Conservation (phyloP, 2,888 invertebrate genomes). For the Drosophila fulvimacula region DNA sequence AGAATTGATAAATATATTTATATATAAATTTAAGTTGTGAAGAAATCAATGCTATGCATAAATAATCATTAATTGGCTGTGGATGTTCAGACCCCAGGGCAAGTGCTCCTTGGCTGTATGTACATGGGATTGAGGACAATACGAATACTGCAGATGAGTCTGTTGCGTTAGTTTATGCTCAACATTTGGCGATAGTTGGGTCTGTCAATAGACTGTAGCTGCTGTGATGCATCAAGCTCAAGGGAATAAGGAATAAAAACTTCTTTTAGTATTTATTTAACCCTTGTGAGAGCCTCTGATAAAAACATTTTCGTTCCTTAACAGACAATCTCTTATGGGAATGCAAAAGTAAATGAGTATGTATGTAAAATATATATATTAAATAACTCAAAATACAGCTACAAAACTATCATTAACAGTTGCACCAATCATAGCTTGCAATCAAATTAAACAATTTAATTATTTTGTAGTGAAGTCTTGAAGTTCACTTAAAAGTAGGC, state of each 20-base stretch:
- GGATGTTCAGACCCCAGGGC: neutral
- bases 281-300: neutral
- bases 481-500: neutral
- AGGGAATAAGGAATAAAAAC: neutral
- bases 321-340: neutral
- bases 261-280: neutral
- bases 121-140: neutral
- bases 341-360: neutral
- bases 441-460: neutral
- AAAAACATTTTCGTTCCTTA: neutral
- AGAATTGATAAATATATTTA: neutral
- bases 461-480: neutral
- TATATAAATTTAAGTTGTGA: neutral
- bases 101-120: neutral
- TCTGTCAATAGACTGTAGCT: neutral
- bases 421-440: neutral
- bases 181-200: neutral
- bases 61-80: neutral
- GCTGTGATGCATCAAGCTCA: neutral
- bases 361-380: neutral
- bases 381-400: neutral
- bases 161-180: neutral
- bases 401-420: neutral
- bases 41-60: too few relatives aligned
- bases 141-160: neutral